Evolutionary conservation across 2,888 invertebrate species (phyloP).

Genomic region (Chaetogeoica ovagalla): DNA sequence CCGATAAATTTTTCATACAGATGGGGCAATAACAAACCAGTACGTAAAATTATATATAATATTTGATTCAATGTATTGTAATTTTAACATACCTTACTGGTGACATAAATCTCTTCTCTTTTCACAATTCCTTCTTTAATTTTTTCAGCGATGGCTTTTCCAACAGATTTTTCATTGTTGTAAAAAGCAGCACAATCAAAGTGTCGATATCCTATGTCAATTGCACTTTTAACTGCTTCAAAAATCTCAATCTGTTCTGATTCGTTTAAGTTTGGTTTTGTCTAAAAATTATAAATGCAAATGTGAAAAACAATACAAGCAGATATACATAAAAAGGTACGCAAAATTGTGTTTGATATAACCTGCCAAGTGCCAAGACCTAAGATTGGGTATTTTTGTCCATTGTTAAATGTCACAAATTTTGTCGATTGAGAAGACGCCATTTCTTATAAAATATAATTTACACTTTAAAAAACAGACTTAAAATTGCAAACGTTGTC

Average conservation of each 20-base stretch:
- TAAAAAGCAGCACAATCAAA: slow-evolving; percentile 76
- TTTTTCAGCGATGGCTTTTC: slow-evolving; percentile 67
- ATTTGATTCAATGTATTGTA: too few species aligned
- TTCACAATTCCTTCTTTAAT: slow-evolving; percentile 69
- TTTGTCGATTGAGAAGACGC: background rate
- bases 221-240: slow-evolving; percentile 71
- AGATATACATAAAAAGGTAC: background rate
- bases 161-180: slow-evolving; percentile 72
- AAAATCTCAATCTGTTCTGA: slow-evolving; percentile 66
- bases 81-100: slow-evolving; percentile 63
- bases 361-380: slow-evolving; percentile 66
- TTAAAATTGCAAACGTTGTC: too few species aligned
- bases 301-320: background rate
- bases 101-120: slow-evolving; percentile 72
- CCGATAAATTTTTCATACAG: too few species aligned
- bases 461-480: too few species aligned
- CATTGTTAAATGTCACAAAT: slow-evolving; percentile 61
- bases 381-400: slow-evolving; percentile 61
- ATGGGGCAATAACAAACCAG: too few species aligned
- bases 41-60: too few species aligned
- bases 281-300: background rate
- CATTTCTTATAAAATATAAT: background rate
- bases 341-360: background rate
- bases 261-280: background rate
- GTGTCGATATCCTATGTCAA: slow-evolving; percentile 76